Evolutionary conservation across 2,888 invertebrate species (phyloP).

Genomic region (Yponomeuta sedellus): DNA sequence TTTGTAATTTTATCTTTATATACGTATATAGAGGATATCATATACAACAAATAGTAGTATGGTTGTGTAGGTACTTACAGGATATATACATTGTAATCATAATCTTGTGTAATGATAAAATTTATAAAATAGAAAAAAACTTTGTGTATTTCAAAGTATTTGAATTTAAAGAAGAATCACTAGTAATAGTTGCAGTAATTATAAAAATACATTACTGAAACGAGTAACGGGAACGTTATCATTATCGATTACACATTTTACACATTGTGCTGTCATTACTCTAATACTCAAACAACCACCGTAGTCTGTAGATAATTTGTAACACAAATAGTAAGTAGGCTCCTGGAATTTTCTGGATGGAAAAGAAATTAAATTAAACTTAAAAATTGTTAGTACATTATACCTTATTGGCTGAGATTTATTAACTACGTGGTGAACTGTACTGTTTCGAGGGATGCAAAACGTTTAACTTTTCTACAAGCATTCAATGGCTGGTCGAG

Average conservation of each 20-base stretch:
- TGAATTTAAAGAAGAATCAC: background rate
- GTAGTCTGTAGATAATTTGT: background rate
- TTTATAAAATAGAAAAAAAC: background rate
- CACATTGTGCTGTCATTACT: background rate
- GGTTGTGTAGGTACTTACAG: conserved; percentile 43
- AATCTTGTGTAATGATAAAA: background rate
- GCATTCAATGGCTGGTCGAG: conserved; percentile 35
- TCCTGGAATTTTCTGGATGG: background rate
- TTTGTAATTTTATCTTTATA: conserved; percentile 22
- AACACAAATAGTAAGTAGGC: background rate
- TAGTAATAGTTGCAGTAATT: background rate
- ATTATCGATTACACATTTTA: background rate
- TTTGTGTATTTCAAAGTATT: background rate
- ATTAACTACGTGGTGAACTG: conserved; percentile 31
- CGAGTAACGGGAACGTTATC: background rate
- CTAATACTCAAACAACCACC: conserved; percentile 8
- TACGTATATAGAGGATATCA: background rate
- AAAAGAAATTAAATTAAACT: background rate
- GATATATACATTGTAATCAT: conserved; percentile 27
- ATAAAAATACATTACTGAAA: background rate
- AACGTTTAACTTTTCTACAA: conserved; percentile 22
- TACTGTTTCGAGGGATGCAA: conserved; percentile 26
- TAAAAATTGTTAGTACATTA: background rate
- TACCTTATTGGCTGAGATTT: conserved; percentile 43
- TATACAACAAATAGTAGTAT: conserved; percentile 32